phyloP scores from a whole-genome alignment of 2,888 invertebrate species.

The Dione juno region DNA sequence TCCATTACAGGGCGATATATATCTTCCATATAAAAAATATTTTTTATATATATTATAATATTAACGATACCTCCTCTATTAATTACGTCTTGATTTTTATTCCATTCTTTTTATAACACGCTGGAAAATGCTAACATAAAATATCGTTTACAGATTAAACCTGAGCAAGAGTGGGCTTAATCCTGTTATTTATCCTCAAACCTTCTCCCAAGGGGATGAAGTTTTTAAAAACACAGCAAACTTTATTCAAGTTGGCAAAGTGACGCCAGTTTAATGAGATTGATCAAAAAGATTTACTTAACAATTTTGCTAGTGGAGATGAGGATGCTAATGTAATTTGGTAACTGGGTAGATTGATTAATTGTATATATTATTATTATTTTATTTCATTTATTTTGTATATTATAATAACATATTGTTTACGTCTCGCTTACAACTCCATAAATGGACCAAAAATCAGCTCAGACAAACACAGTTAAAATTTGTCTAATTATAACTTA shows the following conservation, averaged over 20 bases:
- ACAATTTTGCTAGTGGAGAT: slow-evolving; percentile 46
- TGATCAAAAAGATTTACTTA: slow-evolving; percentile 59
- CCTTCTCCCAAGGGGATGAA: slow-evolving; percentile 47
- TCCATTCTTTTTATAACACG: slow-evolving; percentile 2
- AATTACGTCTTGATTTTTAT: too few relatives aligned
- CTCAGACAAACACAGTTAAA: too few relatives aligned
- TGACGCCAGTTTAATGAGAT: slow-evolving; percentile 66
- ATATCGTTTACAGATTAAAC: slow-evolving; percentile 34
- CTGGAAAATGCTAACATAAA: slow-evolving; percentile 19
- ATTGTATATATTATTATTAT: too few relatives aligned
- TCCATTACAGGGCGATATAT: too few relatives aligned
- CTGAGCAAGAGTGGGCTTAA: slow-evolving; percentile 46
- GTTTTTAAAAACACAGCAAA: slow-evolving; percentile 53
- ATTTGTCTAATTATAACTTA: too few relatives aligned
- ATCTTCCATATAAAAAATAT: too few relatives aligned
- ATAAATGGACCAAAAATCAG: too few relatives aligned
- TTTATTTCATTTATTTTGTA: background rate
- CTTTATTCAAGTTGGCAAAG: slow-evolving; percentile 52
- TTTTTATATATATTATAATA: too few relatives aligned
- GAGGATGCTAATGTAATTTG: slow-evolving; percentile 28
- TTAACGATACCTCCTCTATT: too few relatives aligned
- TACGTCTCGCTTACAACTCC: too few relatives aligned
- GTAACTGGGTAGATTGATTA: background rate
- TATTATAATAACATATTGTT: background rate
- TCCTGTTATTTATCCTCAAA: slow-evolving; percentile 51